Conservation (phyloP, 2,888 invertebrate genomes). For the Brachyptera putata region DNA sequence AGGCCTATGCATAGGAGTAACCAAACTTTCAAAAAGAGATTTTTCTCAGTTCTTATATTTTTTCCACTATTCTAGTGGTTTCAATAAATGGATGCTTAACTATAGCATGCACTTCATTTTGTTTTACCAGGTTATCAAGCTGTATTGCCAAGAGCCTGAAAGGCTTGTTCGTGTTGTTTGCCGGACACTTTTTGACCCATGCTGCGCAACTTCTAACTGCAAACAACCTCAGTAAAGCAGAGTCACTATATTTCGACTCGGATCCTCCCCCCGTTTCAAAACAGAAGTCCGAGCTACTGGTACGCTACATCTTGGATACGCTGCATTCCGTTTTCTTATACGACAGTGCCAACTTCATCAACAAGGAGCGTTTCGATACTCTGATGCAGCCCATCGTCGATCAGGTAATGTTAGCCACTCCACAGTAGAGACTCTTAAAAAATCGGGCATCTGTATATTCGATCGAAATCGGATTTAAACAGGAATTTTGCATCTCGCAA, state of each 20-base stretch:
- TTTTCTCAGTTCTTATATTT: too few species aligned
- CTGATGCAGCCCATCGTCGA: conserved; percentile 85
- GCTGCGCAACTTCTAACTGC: conserved; percentile 67
- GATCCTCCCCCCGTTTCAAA: conserved; percentile 43
- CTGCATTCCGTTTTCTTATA: conserved; percentile 73
- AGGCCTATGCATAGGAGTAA: too few species aligned
- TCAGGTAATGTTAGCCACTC: conserved; percentile 58
- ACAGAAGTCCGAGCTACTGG: conserved; percentile 56
- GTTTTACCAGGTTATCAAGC: conserved; percentile 59
- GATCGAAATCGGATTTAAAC: too few species aligned
- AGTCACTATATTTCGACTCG: not conserved
- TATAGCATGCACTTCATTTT: too few species aligned
- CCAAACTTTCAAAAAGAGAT: too few species aligned
- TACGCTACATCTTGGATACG: conserved; percentile 70
- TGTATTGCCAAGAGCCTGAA: conserved; percentile 77
- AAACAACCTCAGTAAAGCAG: conserved; percentile 59
- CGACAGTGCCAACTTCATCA: conserved; percentile 79
- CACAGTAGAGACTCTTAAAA: too few species aligned
- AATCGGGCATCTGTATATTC: too few species aligned
- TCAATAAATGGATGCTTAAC: too few species aligned
- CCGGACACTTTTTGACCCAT: conserved; percentile 78
- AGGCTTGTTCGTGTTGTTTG: conserved; percentile 85
- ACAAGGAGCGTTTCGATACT: conserved; percentile 76
- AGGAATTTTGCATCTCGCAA: too few species aligned
- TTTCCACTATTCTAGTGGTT: too few species aligned